Base-by-base conservation (phyloP, 1,140 invertebrate genomes). In the Drosophila santomea region DNA sequence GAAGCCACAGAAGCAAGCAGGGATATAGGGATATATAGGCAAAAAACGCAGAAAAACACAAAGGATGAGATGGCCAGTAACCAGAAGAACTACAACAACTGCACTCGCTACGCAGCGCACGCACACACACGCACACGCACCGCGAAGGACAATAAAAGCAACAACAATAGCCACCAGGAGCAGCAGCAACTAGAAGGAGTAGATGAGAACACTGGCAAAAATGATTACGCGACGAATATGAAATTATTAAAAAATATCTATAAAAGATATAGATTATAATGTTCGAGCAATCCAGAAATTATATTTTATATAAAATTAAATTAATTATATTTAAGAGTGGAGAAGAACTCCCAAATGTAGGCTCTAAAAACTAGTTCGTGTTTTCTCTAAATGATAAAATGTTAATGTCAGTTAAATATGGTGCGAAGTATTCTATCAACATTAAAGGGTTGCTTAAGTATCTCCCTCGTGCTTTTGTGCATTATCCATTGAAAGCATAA, bases 111-210 rank as follows among this genome's bases (percentile, higher is more conserved):
- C 59, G 36, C n/a, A 64, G n/a, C 23, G 36, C 36, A 68, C 64
- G 61, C 55, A 63, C 20, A 74, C 58, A 47, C 58, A 47, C 83
- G 71, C n/a, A n/a, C 61, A 78, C 83, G 71, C 78, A 82, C 51
- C 56, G 69, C 47, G 45, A 88, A 88, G 82, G 78, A 85, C 73
- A 86, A 81, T 72, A 68, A 57, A 55, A 64, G 59, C 74, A 55
- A 52, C 64, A 59, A 59, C 48, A 64, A 58, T 17, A 35, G 36
- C 47, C 23, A 51, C 47, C 48, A 44, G 61, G 32, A 63, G 61
- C 15, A 68, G 62, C 62, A 69, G 66, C 62, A 74, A 74, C 71
- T 67, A 75, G 59, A 75, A 63, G 69, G 36, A 74, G 58, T 48
- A 47, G 41, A 51, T 39, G 43, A 28, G 32, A 11, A n/a, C 58